Conservation (phyloP, 2,888 invertebrate genomes). For the Hyposoter dolosus region DNA sequence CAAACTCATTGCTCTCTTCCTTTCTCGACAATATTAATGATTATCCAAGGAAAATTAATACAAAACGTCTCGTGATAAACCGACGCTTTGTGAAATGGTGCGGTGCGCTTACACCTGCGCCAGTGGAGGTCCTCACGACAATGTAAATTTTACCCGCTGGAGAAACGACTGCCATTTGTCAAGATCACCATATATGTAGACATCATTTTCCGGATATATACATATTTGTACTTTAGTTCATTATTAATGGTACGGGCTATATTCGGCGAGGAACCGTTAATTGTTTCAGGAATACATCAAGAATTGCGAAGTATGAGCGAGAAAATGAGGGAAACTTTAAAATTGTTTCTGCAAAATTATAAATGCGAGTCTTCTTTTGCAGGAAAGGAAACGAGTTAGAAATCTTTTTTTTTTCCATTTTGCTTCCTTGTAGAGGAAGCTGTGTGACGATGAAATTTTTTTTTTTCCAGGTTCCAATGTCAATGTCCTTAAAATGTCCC, state of each 20-base stretch:
- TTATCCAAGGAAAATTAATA: constrained; percentile 70
- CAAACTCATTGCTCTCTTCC: neutral
- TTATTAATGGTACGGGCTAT: constrained; percentile 38
- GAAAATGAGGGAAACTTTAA: neutral
- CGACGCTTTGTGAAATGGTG: constrained; percentile 55
- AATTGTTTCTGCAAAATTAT: neutral
- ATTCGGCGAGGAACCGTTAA: constrained; percentile 8
- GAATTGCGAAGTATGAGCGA: neutral
- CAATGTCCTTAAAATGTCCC: no score
- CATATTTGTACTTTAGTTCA: neutral
- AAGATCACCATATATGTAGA: constrained; percentile 15
- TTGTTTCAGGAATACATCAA: constrained; percentile 15
- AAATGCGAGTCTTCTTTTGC: neutral
- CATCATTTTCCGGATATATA: neutral
- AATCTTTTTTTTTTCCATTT: neutral
- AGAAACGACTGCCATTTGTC: constrained; percentile 52
- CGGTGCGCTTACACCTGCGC: constrained; percentile 47
- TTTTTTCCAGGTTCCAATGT: no score
- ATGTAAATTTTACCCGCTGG: constrained; percentile 43
- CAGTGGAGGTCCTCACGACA: constrained; percentile 20
- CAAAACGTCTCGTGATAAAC: constrained; percentile 66
- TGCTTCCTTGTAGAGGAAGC: no score
- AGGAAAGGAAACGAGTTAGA: no score
- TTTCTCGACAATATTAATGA: constrained; percentile 66
- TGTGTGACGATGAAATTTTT: no score